Evolutionary conservation across 2,888 invertebrate species (phyloP).

Genomic region (Psylliodes chrysocephalus): DNA sequence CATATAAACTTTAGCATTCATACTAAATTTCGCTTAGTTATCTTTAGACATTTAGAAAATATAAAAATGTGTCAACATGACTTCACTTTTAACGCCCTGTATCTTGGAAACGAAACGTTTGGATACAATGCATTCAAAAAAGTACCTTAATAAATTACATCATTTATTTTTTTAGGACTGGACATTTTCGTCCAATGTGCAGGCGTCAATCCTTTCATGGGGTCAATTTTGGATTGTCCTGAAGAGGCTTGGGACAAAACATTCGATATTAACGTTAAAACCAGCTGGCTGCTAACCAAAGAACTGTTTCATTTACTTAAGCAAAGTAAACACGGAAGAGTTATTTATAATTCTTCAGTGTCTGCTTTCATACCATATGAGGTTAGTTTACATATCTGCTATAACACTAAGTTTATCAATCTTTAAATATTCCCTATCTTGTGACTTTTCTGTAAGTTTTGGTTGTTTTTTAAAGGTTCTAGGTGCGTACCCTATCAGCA

Average conservation of each 20-base stretch:
- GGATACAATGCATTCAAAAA: too few species aligned
- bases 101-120: too few species aligned
- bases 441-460: too few species aligned
- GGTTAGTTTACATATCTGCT: too few species aligned
- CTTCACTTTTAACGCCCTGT: too few species aligned
- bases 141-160: too few species aligned
- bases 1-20: too few species aligned
- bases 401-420: too few species aligned
- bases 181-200: conserved; percentile 97
- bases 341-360: not conserved
- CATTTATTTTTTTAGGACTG: conserved; percentile 84
- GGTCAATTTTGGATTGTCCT: conserved; percentile 77
- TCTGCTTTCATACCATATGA: not conserved
- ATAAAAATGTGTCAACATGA: too few species aligned
- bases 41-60: too few species aligned
- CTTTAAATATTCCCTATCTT: too few species aligned
- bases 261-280: conserved; percentile 94
- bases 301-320: conserved; percentile 86
- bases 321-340: conserved; percentile 68
- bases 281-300: conserved; percentile 86
- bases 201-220: conserved; percentile 87
- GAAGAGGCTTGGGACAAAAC: conserved; percentile 94
- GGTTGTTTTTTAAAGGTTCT: conserved; percentile 70
- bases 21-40: too few species aligned
- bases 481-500: conserved; percentile 91